Evolutionary conservation across 2,113 vertebrate species (phyloP), one percentile per base, ranked within the genome.

Genomic region (Maccullochella peelii): DNA sequence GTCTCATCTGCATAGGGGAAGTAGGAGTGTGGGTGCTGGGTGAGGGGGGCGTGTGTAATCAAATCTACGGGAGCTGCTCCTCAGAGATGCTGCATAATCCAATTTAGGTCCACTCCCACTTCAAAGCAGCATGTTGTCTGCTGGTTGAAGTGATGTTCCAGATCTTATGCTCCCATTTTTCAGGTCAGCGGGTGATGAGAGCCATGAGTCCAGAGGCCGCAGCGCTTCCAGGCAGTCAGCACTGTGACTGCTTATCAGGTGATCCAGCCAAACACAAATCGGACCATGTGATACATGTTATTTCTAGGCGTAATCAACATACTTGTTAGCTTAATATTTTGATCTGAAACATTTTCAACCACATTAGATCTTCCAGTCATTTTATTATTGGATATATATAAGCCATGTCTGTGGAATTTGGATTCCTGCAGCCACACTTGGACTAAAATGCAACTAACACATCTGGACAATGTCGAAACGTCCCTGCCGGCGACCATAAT

Each of bases 31-130:
- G 72, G 57, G 80, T 83, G 83, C 49, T 30, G 83, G 70, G 50
- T 44, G 80, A 63, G 80, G 70, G 70, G 55, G 76, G 74, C 36
- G 52, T 84, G 74, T 81, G 85, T 89, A 93, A 96, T 96, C 93
- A 92, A 94, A 95, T 95, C 87, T 90, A 69, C 27, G 49, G 73
- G 86, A 90, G 91, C 89, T 82, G 91, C 87, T 92, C 80, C 71
- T 79, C 67, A 54, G 84, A 93, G 83, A 92, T 81, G 83, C 80
- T 81, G 54, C 75, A 57, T 93, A 93, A 94, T 92, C 86, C 79
- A 91, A 91, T 94, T 88, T 79, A 49, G 69, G 66, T 72, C 85
- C 86, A 79, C 86, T 93, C 85, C 82, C 86, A 88, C 91, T 92
- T 94, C 91, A 92, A 94, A 93, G 90, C 74, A 80, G 76, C 86